Evolutionary conservation across 2,113 vertebrate species (phyloP), one percentile per base, ranked within the genome.

Genomic region (Anoplopoma fimbria): DNA sequence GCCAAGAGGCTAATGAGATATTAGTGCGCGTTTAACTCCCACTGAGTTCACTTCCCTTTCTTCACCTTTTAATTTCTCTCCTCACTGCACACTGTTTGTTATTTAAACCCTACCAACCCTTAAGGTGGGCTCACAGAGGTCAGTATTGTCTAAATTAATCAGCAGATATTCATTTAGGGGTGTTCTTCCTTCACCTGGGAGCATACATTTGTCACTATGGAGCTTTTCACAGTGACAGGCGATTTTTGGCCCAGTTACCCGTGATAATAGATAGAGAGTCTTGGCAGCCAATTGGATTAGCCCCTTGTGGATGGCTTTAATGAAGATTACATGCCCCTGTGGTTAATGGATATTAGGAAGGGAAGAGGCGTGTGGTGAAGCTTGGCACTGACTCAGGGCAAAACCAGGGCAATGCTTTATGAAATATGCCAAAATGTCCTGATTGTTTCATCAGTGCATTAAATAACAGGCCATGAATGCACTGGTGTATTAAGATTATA

Each of bases 1-100:
- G 93, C 93, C 95, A 94, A 87, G 77, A 93, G 94, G 94, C 96
- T 97, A 97, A 97, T 97, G 95, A 97, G 97, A 96, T 94, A 97
- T 97, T 97, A 97, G 95, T 94, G 96, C 95, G 94, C 94, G 94
- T 97, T 97, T 96, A 97, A 91, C 92, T 92, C 90, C 91, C 87
- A 81, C 79, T 51, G 85, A 85, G 85, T 83, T 87, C 81, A 86
- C 86, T 88, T 91, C 86, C 79, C 62, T 77, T 64, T 71, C 70
- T 77, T 73, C 84, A 86, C 90, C 45, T 88, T 88, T 88, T 88
- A 34, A 82, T 88, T 86, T 70, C 74, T 75, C 89, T 77, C 49
- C 73, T 40, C 33, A 65, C 79, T 25, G 38, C 63, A 89, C 95
- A 93, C 94, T 93, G 94, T 29, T 82, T 90, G 92, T 96, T 95